A percentile compares a stretch with the other conserved stretches of the same genome.
These are phyloP conservation scores for Melanostigma gelatinosum DNA, from an alignment of 2,113 vertebrate genomes.

Conservation along the genomic window DNA sequence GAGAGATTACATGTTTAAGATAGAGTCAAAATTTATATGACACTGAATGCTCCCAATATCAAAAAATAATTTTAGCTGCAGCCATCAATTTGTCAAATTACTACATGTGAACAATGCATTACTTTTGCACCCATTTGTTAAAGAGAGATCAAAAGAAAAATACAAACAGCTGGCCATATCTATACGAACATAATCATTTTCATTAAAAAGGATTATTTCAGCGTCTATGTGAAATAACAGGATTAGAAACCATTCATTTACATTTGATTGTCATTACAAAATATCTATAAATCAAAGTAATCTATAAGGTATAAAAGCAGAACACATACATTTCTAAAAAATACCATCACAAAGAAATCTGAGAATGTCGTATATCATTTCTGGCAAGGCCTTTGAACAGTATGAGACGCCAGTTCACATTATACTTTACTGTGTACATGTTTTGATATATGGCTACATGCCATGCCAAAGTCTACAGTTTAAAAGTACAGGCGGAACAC, in stretches of 20 bases:
- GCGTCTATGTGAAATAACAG: conserved; percentile 72
- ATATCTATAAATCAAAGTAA: conserved; percentile 82
- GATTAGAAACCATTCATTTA: conserved; percentile 83
- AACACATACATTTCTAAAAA: conserved; percentile 76
- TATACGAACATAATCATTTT: conserved; percentile 65
- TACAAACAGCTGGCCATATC: conserved; percentile 68
- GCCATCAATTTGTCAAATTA: conserved; percentile 53
- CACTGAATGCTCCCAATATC: conserved; percentile 52
- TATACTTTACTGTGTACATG: conserved; percentile 69
- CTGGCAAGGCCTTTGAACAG: conserved; percentile 69
- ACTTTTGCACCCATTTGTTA: conserved; percentile 42
- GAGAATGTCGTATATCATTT: conserved; percentile 71
- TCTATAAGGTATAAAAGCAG: conserved; percentile 81
- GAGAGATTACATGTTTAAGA: conserved; percentile 57
- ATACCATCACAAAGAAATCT: conserved; percentile 78
- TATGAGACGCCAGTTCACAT: conserved; percentile 73
- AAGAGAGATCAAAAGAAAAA: conserved; percentile 60
- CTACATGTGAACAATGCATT: conserved; percentile 35
- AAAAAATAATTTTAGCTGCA: conserved; percentile 60
- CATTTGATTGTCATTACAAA: conserved; percentile 86
- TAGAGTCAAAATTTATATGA: conserved; percentile 43
- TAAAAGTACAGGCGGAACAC: conserved; percentile 59
- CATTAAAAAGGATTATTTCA: conserved; percentile 75
- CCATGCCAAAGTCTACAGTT: conserved; percentile 76
- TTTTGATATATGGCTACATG: conserved; percentile 76